Conservation (phyloP, 30 jellyfish, hydroid and myxozoan species). For the Aurelia coerulea region DNA sequence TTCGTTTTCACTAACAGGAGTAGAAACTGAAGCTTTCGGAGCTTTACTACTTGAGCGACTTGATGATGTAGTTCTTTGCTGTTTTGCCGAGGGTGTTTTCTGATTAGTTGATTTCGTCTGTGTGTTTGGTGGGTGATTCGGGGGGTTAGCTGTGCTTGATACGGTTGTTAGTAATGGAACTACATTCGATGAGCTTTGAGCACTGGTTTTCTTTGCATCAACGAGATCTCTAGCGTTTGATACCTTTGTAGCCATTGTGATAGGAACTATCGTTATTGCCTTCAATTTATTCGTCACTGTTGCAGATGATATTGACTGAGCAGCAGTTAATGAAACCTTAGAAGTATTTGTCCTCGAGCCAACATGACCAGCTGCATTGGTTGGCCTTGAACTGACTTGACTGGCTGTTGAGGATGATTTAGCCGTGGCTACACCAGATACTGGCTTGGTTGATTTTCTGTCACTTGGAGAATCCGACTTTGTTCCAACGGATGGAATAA, state of each 20-base stretch:
- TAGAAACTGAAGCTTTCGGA: neutral
- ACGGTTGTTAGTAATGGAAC: neutral
- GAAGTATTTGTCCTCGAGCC: neutral
- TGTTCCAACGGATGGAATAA: slow-evolving; percentile 45
- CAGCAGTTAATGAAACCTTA: neutral
- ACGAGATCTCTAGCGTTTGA: neutral
- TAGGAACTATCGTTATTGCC: neutral
- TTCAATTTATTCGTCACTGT: neutral
- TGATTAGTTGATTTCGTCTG: neutral
- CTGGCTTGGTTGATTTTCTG: neutral
- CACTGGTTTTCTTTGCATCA: neutral
- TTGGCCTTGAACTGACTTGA: neutral
- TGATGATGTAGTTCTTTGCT: neutral
- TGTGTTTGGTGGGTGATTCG: neutral
- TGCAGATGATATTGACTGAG: too few relatives aligned
- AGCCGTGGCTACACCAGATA: neutral
- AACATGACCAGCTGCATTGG: neutral
- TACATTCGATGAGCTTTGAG: neutral
- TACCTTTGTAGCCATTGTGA: neutral
- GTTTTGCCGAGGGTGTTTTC: neutral
- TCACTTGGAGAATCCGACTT: slow-evolving; percentile 19
- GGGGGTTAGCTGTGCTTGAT: neutral
- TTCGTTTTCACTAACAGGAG: slow-evolving; percentile 10
- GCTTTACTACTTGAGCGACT: slow-evolving; percentile 1
- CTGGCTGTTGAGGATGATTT: neutral